Evolutionary conservation across 35 echinoderm and acorn worm genomes (phyloP).

Genomic region (Apostichopus parvimensis): DNA sequence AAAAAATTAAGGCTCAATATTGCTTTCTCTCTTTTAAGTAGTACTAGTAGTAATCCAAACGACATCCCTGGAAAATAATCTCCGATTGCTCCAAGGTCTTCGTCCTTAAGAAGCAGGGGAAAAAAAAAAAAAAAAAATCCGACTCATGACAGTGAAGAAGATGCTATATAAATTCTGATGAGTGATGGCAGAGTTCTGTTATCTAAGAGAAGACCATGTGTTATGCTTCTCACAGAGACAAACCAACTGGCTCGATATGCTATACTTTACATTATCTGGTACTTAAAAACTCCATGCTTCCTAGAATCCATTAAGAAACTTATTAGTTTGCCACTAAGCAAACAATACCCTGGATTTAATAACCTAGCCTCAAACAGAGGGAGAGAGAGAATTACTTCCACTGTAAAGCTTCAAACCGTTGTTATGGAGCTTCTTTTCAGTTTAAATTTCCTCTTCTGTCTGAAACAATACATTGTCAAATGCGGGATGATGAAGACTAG

Average conservation of each 20-base stretch:
- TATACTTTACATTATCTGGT: neutral
- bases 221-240: slow-evolving; percentile 16
- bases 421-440: neutral
- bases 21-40: too few relatives aligned
- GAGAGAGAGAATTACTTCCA: neutral
- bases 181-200: neutral
- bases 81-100: too few relatives aligned
- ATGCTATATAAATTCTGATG: neutral
- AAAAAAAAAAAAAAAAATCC: too few relatives aligned
- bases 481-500: neutral
- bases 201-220: slow-evolving; percentile 25
- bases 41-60: too few relatives aligned
- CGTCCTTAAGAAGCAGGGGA: too few relatives aligned
- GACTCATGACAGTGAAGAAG: too few relatives aligned
- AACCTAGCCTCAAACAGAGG: neutral
- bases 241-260: neutral
- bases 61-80: too few relatives aligned
- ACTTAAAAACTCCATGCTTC: slow-evolving; percentile 5
- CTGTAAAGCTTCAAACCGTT: neutral
- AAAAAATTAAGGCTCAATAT: too few relatives aligned
- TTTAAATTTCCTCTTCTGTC: neutral
- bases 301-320: slow-evolving; percentile 3
- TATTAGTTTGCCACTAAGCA: slow-evolving; percentile 18
- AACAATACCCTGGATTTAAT: slow-evolving; percentile 45
- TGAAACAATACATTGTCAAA: neutral